Evolutionary conservation across 2,888 invertebrate species (phyloP).

Genomic region (Barypeithes pellucidus): DNA sequence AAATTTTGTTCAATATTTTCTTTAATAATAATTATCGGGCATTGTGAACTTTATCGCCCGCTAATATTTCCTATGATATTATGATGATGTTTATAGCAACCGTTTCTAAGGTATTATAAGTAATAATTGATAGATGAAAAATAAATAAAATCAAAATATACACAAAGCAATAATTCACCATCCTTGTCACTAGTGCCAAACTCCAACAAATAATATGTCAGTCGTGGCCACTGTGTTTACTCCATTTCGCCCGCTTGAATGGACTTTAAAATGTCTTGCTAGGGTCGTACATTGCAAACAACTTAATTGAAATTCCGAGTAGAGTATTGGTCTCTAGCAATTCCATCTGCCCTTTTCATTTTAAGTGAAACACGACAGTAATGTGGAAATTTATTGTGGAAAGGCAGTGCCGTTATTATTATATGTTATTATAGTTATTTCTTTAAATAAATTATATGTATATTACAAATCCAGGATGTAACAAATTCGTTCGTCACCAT

Average conservation of each 20-base stretch:
- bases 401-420: background rate
- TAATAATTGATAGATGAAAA: no score
- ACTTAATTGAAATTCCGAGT: conserved; percentile 26
- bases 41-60: no score
- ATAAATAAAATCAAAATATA: no score
- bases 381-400: background rate
- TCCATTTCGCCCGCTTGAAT: conserved; percentile 12
- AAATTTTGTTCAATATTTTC: no score
- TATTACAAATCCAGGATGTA: no score
- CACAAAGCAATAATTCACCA: conserved; percentile 3
- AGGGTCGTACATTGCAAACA: conserved; percentile 5
- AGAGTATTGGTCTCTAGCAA: background rate
- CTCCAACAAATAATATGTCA: conserved; percentile 7
- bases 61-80: no score
- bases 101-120: no score
- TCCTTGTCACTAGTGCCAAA: background rate
- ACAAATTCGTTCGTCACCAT: no score
- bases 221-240: background rate
- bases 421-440: no score
- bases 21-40: no score
- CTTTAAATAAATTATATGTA: no score
- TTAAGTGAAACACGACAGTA: background rate
- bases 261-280: background rate
- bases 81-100: no score
- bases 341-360: conserved; percentile 5